Evolutionary conservation across 2,113 vertebrate genomes (phyloP).

Genomic region (Gallinago paraguaiae): DNA sequence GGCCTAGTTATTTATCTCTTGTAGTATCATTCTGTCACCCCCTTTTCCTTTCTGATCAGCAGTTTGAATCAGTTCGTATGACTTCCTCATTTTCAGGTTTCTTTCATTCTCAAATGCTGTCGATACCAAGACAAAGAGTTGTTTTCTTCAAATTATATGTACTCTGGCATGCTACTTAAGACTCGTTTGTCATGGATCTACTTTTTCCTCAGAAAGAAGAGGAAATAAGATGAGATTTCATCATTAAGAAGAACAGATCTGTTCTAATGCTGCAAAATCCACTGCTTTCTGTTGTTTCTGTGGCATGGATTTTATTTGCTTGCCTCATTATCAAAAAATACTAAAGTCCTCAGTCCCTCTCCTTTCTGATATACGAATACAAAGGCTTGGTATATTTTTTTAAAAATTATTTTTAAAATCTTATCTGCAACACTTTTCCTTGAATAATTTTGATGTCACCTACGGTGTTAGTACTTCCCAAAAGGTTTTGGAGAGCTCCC

Average conservation of each 20-base stretch:
- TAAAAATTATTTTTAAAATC: neutral
- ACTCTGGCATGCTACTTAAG: neutral
- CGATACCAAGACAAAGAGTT: neutral
- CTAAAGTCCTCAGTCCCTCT: neutral
- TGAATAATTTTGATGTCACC: neutral
- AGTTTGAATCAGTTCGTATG: fast-evolving
- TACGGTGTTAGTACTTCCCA: neutral
- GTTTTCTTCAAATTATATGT: neutral
- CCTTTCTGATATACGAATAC: neutral
- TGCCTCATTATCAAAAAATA: neutral
- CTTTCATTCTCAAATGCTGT: neutral
- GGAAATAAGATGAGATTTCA: too few relatives aligned
- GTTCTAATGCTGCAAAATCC: neutral
- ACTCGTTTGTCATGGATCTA: neutral
- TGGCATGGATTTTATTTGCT: neutral
- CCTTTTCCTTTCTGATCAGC: neutral
- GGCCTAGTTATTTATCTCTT: neutral
- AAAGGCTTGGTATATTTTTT: neutral
- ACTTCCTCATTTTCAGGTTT: neutral
- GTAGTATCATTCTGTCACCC: neutral
- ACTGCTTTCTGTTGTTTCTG: neutral
- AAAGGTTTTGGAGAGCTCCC: neutral
- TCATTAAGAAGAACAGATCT: neutral
- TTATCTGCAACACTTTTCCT: neutral
- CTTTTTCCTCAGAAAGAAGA: neutral